These are phyloP conservation scores for Masnerella sp. DNA, from an alignment of 2,888 invertebrate genomes.

Conservation along the genomic window DNA sequence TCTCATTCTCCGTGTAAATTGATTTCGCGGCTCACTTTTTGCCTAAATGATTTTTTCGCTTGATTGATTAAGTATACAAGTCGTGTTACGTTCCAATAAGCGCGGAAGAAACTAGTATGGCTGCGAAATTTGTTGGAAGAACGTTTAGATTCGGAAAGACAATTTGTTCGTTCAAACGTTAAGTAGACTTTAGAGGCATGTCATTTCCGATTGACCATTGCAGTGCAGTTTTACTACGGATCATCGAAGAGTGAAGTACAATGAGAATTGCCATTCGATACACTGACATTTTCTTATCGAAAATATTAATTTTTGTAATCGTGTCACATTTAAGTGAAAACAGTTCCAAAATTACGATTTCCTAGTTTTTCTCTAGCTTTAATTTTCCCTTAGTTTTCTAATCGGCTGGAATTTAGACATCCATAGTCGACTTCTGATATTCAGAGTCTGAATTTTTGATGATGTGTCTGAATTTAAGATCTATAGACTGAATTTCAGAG, in stretches of 20 bases:
- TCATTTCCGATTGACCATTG: conserved; percentile 32
- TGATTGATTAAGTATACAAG: conserved; percentile 52
- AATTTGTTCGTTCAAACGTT: conserved; percentile 19
- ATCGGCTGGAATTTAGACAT: too few relatives aligned
- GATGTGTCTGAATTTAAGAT: too few relatives aligned
- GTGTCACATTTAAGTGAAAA: too few relatives aligned
- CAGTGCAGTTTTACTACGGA: background rate
- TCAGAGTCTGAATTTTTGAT: too few relatives aligned
- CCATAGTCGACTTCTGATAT: too few relatives aligned
- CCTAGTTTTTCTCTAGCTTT: too few relatives aligned
- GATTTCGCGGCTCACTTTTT: conserved; percentile 47
- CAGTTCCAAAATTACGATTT: too few relatives aligned
- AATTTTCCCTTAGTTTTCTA: too few relatives aligned
- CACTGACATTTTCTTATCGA: too few relatives aligned
- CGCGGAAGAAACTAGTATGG: conserved; percentile 32
- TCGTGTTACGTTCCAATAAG: conserved; percentile 53
- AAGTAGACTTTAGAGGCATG: conserved; percentile 28
- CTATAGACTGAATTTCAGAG: too few relatives aligned
- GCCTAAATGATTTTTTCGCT: conserved; percentile 41
- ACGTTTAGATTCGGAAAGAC: background rate
- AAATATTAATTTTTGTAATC: too few relatives aligned
- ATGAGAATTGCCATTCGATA: background rate
- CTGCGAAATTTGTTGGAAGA: conserved; percentile 30
- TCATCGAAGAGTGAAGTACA: background rate
- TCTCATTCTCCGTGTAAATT: conserved; percentile 31